Conservation (phyloP, 2,113 vertebrate species). For the Synodontis membranacea region DNA sequence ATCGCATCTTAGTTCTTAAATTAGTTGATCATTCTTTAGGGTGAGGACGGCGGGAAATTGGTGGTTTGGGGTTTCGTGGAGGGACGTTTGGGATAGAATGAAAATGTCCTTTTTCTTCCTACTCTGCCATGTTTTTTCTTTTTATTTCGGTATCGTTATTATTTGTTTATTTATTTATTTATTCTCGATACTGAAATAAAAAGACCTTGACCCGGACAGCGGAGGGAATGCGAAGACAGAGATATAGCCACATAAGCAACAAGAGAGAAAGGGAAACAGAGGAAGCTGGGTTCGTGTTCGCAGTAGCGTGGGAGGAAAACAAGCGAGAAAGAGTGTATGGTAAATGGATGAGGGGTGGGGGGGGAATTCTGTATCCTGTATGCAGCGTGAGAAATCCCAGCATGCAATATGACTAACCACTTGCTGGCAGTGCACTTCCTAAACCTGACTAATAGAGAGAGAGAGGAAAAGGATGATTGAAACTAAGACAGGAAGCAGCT, state of each 20-base stretch:
- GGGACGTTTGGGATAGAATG: no score
- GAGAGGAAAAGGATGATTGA: not conserved
- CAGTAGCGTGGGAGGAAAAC: slow-evolving; percentile 22
- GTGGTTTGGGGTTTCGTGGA: no score
- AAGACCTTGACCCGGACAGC: no score
- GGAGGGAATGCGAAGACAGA: no score
- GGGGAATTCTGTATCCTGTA: not conserved
- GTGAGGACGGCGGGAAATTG: no score
- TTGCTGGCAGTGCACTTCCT: not conserved
- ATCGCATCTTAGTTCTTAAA: no score
- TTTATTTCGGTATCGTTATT: no score
- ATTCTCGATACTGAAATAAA: no score
- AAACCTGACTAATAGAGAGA: not conserved
- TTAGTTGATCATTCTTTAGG: no score
- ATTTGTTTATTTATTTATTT: no score
- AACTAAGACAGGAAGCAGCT: not conserved
- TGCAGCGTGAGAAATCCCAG: slow-evolving; percentile 17
- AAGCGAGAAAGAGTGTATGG: slow-evolving; percentile 8
- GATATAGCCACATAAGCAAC: not conserved
- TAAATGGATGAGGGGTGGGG: slow-evolving; percentile 30
- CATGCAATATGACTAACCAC: slow-evolving; percentile 34
- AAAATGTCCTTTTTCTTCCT: no score
- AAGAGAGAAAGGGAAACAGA: not conserved
- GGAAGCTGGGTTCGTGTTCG: not conserved
- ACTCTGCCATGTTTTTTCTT: no score